phyloP scores from a whole-genome alignment of 2,113 vertebrate species.

The Mastomys natalensis region DNA sequence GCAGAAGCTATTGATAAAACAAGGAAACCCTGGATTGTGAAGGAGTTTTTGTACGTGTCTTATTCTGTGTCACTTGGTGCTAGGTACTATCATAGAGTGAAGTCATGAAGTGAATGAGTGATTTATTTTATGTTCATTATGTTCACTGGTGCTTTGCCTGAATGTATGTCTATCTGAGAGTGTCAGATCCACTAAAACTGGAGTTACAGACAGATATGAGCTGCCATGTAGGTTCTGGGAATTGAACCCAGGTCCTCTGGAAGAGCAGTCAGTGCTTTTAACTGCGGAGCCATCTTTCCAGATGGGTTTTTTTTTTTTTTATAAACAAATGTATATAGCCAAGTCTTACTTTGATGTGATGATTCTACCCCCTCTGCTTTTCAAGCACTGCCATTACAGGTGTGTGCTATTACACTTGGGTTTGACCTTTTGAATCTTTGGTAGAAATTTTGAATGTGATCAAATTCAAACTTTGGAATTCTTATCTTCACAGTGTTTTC shows the following conservation, averaged over 20 bases:
- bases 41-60: background rate
- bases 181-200: background rate
- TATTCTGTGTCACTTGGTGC: background rate
- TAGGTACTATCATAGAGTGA: background rate
- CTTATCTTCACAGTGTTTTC: background rate
- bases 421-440: conserved; percentile 16
- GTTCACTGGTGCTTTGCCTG: background rate
- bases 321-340: background rate
- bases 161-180: background rate
- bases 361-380: background rate
- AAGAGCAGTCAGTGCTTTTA: background rate
- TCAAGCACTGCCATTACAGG: background rate
- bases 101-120: background rate
- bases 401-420: background rate
- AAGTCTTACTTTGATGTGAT: background rate
- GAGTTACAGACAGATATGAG: background rate
- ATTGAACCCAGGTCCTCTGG: background rate
- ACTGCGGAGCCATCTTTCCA: background rate
- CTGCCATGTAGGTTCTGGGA: background rate
- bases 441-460: background rate
- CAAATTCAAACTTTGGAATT: background rate
- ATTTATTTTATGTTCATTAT: background rate
- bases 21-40: background rate
- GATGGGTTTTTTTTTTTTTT: background rate
- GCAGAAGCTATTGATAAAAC: background rate